A percentile compares a stretch with the other conserved stretches of the same genome.
Conservation (phyloP, 2,113 vertebrate species). For the Percina caprodes region DNA sequence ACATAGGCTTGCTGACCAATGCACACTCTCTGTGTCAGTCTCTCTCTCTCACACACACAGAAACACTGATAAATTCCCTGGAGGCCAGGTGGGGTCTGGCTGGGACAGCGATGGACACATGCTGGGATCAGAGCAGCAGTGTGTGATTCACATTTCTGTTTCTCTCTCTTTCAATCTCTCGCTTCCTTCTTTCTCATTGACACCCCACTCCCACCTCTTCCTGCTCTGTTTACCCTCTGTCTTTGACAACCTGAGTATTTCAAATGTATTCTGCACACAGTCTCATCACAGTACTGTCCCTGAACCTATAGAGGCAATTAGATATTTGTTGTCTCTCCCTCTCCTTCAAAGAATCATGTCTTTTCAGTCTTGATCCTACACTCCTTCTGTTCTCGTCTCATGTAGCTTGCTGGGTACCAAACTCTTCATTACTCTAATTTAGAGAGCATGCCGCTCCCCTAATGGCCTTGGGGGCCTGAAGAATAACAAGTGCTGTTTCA, state of each 20-base stretch:
- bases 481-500: slow-evolving; percentile 80
- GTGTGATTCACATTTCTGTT: slow-evolving; percentile 65
- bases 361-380: slow-evolving; percentile 51
- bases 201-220: slow-evolving; percentile 44
- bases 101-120: slow-evolving; percentile 70
- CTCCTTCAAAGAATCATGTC: slow-evolving; percentile 39
- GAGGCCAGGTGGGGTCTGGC: slow-evolving; percentile 68
- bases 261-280: slow-evolving; percentile 71
- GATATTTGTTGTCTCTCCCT: slow-evolving; percentile 42
- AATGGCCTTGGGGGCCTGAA: slow-evolving; percentile 67
- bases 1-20: slow-evolving; percentile 48
- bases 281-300: slow-evolving; percentile 50
- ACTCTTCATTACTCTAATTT: slow-evolving; percentile 76
- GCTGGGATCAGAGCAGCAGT: slow-evolving; percentile 74
- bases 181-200: slow-evolving; percentile 48
- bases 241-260: slow-evolving; percentile 68
- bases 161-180: slow-evolving; percentile 42
- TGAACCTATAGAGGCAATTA: slow-evolving; percentile 66
- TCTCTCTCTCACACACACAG: slow-evolving; percentile 5
- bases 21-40: slow-evolving; percentile 37
- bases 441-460: slow-evolving; percentile 58
- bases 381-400: slow-evolving; percentile 42
- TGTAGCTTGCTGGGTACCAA: slow-evolving; percentile 66
- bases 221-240: slow-evolving; percentile 49
- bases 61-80: slow-evolving; percentile 55